Evolutionary conservation across 2,113 vertebrate genomes (phyloP).

Genomic region (Sapajus apella): DNA sequence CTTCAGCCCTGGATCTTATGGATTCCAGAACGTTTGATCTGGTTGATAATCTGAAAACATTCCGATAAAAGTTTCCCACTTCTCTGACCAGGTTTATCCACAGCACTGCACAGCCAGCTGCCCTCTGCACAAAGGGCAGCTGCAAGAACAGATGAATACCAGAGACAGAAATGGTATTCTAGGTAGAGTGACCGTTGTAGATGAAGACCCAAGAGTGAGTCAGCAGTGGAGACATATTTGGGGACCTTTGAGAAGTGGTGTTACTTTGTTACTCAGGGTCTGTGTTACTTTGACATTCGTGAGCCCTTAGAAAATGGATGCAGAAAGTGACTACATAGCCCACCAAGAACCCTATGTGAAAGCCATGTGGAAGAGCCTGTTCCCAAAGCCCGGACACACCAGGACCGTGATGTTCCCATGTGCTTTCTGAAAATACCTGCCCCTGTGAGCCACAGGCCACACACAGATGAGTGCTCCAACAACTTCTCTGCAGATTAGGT

Average conservation of each 20-base stretch:
- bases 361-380: rapidly evolving
- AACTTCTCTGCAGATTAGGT: neutral
- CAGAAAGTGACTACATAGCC: neutral
- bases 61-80: neutral
- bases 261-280: no score
- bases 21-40: neutral
- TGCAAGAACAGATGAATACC: neutral
- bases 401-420: neutral
- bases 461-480: neutral
- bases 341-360: neutral
- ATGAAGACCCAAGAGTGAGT: neutral
- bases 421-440: neutral
- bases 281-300: neutral
- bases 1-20: neutral
- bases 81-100: neutral
- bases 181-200: neutral
- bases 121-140: no score
- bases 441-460: neutral
- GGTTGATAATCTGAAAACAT: neutral
- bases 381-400: neutral
- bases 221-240: no score
- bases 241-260: neutral
- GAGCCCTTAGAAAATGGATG: neutral
- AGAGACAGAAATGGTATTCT: neutral
- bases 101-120: no score